Evolutionary conservation across 1,140 invertebrate species (phyloP), one percentile per base, ranked within the genome.

Genomic region (Brachystomella parvula): DNA sequence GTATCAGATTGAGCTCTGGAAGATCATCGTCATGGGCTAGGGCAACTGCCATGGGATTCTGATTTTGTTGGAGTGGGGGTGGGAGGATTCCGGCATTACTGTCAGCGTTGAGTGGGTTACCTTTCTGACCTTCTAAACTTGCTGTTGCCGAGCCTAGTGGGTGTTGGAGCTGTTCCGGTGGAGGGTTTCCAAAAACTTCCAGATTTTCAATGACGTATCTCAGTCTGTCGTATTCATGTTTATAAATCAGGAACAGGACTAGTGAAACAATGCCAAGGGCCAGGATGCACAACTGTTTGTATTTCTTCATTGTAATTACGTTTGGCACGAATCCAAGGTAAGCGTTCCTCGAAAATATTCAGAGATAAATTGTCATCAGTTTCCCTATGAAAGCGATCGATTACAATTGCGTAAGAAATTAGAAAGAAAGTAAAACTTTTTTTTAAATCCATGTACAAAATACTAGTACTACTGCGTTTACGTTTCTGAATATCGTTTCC

Each of bases 171-270:
- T 26, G 3, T 0, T 32, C 21, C 3, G 67, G 33, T 31, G 64
- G 68, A 12, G 69, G 69, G 17, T 21, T 60, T 30, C 87, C 87
- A 74, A 89, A 90, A 68, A 87, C 87, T 75, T 88, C 87, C 24
- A 89, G 81, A 3, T 89, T 87, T 80, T 88, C 85, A 12, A 89
- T 76, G 2, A 89, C 86, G 76, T 87, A 88, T 59, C 85, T 81
- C 15, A 89, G 77, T 39, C 83, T 82, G 73, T 89, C 85, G 66
- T 90, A 89, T 74, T 90, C 86, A 74, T 89, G 86, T 49, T 87
- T 81, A 74, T 90, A 90, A 69, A 89, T 82, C 2, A 90, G 76
- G 66, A 90, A 79, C 24, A 84, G 82, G n/a, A 85, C 76, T 28
- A 89, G 77, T 76, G 86, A 88, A 12, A 87, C 71, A 63, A 83